These are phyloP conservation scores for Microplitis demolitor DNA, from an alignment of 1,140 invertebrate species.

Conservation along the genomic window DNA sequence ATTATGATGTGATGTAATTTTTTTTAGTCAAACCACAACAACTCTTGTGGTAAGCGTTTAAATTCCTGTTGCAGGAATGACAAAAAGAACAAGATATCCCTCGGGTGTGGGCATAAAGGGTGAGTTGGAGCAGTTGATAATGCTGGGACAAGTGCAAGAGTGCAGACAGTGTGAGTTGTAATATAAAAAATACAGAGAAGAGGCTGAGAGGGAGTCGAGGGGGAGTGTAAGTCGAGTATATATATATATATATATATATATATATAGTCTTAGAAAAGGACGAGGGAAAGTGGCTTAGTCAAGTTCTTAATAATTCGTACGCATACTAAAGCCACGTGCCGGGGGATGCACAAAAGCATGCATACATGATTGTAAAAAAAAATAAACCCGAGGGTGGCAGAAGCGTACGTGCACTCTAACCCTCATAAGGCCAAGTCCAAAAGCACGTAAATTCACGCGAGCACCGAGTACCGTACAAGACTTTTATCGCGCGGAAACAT, in stretches of 20 bases:
- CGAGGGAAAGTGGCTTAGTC: slow-evolving; percentile 18
- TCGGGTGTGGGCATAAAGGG: too few relatives aligned
- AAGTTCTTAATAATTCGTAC: slow-evolving; percentile 52
- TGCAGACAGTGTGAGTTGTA: too few relatives aligned
- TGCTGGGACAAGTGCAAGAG: too few relatives aligned
- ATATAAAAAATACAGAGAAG: too few relatives aligned
- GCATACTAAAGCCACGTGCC: slow-evolving; percentile 35
- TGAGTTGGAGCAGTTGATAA: too few relatives aligned
- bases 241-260: too few relatives aligned
- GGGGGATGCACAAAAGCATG: slow-evolving; percentile 19
- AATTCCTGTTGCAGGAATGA: too few relatives aligned
- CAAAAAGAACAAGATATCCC: too few relatives aligned
- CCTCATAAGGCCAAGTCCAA: background rate
- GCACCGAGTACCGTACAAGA: slow-evolving; percentile 36
- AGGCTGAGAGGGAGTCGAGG: slow-evolving; percentile 2
- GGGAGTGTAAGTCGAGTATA: background rate
- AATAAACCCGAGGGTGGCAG: background rate
- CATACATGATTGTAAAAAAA: background rate
- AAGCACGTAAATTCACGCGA: slow-evolving; percentile 45
- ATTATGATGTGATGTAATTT: too few relatives aligned
- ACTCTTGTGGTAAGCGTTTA: too few relatives aligned
- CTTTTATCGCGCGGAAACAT: slow-evolving; percentile 52
- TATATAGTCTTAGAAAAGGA: background rate
- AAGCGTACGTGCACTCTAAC: slow-evolving; percentile 18
- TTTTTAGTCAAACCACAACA: too few relatives aligned